Percentiles rank a stretch among this genome's conserved stretches.
Evolutionary conservation across 2,888 invertebrate genomes (phyloP).

Genomic region (Papilio demoleus): DNA sequence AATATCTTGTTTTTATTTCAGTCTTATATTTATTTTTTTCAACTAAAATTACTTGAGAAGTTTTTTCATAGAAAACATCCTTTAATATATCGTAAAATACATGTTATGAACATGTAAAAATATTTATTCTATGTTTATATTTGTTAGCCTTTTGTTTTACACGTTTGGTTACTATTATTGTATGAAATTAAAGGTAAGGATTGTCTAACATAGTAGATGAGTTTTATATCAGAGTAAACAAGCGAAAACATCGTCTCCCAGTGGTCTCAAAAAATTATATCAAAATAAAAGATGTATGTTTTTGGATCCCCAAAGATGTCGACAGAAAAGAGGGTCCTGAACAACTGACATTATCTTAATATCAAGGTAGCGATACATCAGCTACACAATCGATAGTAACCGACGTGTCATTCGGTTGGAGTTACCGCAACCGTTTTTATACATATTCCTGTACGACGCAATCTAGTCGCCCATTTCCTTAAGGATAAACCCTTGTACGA

Average conservation of each 20-base stretch:
- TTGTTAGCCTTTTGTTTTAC: too few relatives aligned
- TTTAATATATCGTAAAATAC: not conserved
- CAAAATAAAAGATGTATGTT: slow-evolving; percentile 27
- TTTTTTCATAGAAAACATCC: not conserved
- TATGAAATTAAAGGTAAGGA: too few relatives aligned
- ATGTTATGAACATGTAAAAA: too few relatives aligned
- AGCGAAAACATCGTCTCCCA: slow-evolving; percentile 22
- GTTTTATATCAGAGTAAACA: too few relatives aligned
- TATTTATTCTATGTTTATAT: too few relatives aligned
- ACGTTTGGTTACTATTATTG: too few relatives aligned
- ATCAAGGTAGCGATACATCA: slow-evolving; percentile 33
- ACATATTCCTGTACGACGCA: slow-evolving; percentile 9
- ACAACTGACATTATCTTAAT: slow-evolving; percentile 38
- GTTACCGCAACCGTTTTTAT: slow-evolving; percentile 24
- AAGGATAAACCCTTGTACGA: slow-evolving; percentile 26
- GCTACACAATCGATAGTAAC: slow-evolving; percentile 33
- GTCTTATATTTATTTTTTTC: not conserved
- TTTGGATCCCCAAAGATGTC: slow-evolving; percentile 28
- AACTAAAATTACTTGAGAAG: not conserved
- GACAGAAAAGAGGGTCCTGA: slow-evolving; percentile 37
- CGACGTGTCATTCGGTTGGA: slow-evolving; percentile 23
- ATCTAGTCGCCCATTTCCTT: slow-evolving; percentile 14
- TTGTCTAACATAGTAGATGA: too few relatives aligned
- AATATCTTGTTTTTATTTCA: slow-evolving; percentile 14
- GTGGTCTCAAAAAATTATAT: slow-evolving; percentile 18